Evolutionary conservation across 2,113 vertebrate genomes (phyloP), one percentile per base, ranked within the genome.

Genomic region (Pseudopipra pipra): DNA sequence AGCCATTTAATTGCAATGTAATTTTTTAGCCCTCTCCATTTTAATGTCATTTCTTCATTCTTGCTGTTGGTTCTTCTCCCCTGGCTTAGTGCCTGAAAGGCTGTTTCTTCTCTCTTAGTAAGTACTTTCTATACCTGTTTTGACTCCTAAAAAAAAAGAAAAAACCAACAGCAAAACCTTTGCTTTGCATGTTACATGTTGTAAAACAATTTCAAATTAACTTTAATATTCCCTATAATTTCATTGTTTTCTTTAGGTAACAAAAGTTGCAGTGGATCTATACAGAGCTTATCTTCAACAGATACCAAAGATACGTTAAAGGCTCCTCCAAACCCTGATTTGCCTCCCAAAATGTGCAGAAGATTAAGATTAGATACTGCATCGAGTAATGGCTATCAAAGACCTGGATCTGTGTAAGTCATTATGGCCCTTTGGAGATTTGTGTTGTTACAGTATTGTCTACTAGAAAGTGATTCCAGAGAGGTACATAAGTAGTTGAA

Each of bases 321-420:
- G 92, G 75, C 87, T 75, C 93, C 96, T 6, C 83, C 94, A 65
- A 98, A 98, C 88, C 99, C 98, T 51, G 98, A 99, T 47, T 95
- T 99, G 93, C 99, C 99, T 63, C 98, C 98, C 8, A 99, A 99
- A 98, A 98, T 97, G 95, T 97, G 97, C 62, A 95, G 97, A 52
- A 98, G 97, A 79, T 96, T 98, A 92, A 97, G 98, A 90, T 96
- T 97, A 70, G 98, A 99, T 92, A 94, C 96, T 9, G 91, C 98
- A 5, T 98, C 98, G 39, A 99, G 97, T 97, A 99, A 99, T 44
- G 99, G 99, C 89, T 99, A 99, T 97, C 99, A 99, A 95, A 99
- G 98, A 80, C 99, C 99, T 1, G 98, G 98, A 93, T 99, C 99
- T 77, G 98, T 99, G 99, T 99, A 98, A 99, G 99, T 98, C 79